Base-by-base conservation (phyloP, 2,797 vertebrate species). In the Diceros bicornis region DNA sequence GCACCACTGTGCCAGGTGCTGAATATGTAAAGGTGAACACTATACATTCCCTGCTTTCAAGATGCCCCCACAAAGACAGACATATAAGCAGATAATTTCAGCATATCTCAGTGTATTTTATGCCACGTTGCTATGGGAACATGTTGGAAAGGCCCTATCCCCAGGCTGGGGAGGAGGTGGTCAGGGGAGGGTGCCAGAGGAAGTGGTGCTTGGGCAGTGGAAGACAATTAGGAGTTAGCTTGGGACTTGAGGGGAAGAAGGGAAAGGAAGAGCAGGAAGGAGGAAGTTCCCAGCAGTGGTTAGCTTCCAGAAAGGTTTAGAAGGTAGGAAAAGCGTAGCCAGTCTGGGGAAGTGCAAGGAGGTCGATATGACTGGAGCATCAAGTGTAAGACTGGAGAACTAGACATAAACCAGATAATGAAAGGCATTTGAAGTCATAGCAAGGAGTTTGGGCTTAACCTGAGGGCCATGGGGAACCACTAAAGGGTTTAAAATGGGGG, bases 111-210 rank as follows among this genome's bases (percentile, higher is more conserved):
- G 68, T 75, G 69, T 69, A 47, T 72, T 66, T 74, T 89, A 17
- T 85, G 62, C 68, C 82, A 77, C 29, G 59, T 92, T 93, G 66
- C 91, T 88, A 79, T 94, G 75, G 91, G 75, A 97, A 97, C 66
- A 75, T 27, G 68, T 11, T 66, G 50, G 64, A 3, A 41, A 94
- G 59, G 44, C 47, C 85, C 68, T 86, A 89, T 89, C 34, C 62
- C 34, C 34, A 71, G 62, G 71, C 47, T 96, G 47, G 61, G 52
- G 71, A 95, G 68, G 82, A 84, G 37, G 79, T 96, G 75, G 75
- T 69, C 69, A 95, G 57, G 74, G 62, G 25, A 74, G 61, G 68
- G 84, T 84, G 75, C 50, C 27, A 62, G 37, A 89, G 34, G n/a
- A 91, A 94, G 62, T 17, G 37, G 32, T 44, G 50, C 44, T 95